Conservation (phyloP, 2,797 vertebrate species). For the Acipenser transmontanus region DNA sequence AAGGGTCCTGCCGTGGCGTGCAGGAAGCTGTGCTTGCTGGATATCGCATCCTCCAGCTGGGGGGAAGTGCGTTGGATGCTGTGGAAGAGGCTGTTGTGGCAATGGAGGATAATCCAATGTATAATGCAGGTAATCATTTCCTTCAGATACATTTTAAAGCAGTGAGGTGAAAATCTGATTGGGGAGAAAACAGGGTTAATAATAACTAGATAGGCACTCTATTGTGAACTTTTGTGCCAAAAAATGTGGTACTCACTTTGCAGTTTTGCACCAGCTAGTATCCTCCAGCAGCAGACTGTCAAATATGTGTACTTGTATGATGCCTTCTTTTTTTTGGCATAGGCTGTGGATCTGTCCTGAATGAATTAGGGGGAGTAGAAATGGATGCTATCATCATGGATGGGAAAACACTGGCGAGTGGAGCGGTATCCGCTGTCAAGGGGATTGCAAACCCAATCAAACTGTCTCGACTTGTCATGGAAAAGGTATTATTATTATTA, state of each 20-base stretch:
- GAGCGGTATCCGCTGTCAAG: conserved; percentile 70
- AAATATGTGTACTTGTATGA: background rate
- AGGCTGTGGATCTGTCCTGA: conserved; percentile 77
- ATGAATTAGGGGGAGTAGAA: conserved; percentile 67
- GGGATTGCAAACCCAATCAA: conserved; percentile 67
- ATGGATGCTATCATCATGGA: conserved; percentile 83
- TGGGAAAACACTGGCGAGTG: conserved; percentile 63
- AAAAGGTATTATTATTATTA: conserved; percentile 76
- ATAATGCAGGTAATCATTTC: conserved; percentile 77
- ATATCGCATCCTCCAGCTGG: conserved; percentile 59
- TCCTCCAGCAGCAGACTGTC: no score
- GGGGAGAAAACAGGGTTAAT: background rate
- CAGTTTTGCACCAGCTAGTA: background rate
- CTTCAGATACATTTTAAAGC: no score
- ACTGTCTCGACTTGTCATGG: conserved; percentile 71
- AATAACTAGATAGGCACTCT: background rate
- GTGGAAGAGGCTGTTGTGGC: conserved; percentile 72
- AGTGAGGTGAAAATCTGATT: background rate
- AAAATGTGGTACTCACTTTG: background rate
- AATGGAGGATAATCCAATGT: conserved; percentile 79
- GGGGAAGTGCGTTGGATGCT: conserved; percentile 78
- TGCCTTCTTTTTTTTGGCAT: conserved; percentile 5
- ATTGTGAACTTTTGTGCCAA: background rate
- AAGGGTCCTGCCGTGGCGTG: conserved; percentile 57
- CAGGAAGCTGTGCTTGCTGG: conserved; percentile 53